Evolutionary conservation across 2,888 invertebrate species (phyloP).

Genomic region (Stenoptilia bipunctidactyla): DNA sequence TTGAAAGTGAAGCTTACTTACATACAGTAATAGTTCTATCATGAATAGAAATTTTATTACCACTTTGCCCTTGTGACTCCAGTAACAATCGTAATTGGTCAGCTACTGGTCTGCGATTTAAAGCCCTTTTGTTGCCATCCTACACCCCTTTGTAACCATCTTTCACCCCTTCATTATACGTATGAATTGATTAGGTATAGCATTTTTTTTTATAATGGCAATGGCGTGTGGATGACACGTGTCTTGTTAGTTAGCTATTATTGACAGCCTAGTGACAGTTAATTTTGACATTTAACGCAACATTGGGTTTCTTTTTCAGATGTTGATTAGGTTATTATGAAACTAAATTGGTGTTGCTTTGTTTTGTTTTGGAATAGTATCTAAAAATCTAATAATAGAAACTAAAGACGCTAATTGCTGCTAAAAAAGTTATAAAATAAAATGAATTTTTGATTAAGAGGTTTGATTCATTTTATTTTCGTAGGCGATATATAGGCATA

Average conservation of each 20-base stretch:
- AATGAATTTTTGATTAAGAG: too few relatives aligned
- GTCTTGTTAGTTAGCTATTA: constrained; percentile 19
- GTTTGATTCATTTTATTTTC: too few relatives aligned
- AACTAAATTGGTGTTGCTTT: too few relatives aligned
- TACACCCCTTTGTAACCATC: background rate
- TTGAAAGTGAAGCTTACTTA: background rate
- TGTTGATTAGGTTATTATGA: too few relatives aligned
- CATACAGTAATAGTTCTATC: background rate
- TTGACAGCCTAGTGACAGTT: constrained; percentile 15
- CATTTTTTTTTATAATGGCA: background rate
- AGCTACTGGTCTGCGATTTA: constrained; percentile 8
- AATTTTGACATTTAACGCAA: constrained; percentile 2
- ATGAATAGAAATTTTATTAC: background rate
- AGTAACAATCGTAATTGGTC: constrained; percentile 4
- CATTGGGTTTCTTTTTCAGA: too few relatives aligned
- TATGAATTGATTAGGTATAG: background rate
- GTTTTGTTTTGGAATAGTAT: too few relatives aligned
- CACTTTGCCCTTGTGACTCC: constrained; percentile 2
- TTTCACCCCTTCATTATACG: too few relatives aligned
- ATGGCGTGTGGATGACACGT: constrained; percentile 18
- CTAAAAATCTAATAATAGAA: too few relatives aligned
- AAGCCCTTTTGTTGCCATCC: constrained; percentile 5
- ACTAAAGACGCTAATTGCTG: too few relatives aligned
- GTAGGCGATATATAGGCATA: too few relatives aligned
- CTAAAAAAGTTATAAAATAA: too few relatives aligned